phyloP scores from a whole-genome alignment of 2,797 vertebrate genomes.

The Melanogrammus aeglefinus region DNA sequence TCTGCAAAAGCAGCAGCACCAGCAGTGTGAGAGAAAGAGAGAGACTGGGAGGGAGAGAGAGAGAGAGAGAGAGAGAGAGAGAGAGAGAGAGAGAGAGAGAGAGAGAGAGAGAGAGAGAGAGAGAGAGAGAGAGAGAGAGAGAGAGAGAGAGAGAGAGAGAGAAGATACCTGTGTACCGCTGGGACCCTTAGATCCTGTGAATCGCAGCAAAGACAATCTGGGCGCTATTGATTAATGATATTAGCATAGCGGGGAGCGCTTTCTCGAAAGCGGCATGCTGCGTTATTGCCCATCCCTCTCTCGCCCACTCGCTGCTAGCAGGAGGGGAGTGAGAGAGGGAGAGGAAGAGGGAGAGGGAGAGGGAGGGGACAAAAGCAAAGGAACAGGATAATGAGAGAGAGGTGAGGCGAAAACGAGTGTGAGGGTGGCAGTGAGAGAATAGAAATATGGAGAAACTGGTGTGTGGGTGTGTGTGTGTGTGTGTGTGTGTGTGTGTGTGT shows the following conservation, averaged over 20 bases:
- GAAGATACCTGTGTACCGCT: slow-evolving; percentile 83
- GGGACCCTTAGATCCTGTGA: slow-evolving; percentile 90
- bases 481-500: background rate
- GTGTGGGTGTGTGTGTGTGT: slow-evolving; percentile 31
- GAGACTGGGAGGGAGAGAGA: slow-evolving; percentile 58
- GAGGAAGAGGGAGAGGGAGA: slow-evolving; percentile 6
- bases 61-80: slow-evolving; percentile 58
- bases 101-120: slow-evolving; percentile 29
- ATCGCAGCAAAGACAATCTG: slow-evolving; percentile 86
- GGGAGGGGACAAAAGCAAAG: slow-evolving; percentile 43
- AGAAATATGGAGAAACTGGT: slow-evolving; percentile 56
- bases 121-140: slow-evolving; percentile 64
- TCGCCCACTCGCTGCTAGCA: slow-evolving; percentile 62
- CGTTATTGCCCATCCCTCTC: slow-evolving; percentile 78
- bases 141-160: slow-evolving; percentile 27
- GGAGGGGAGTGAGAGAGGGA: slow-evolving; percentile 19
- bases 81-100: slow-evolving; percentile 21
- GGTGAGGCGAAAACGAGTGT: slow-evolving; percentile 34
- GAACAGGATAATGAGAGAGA: slow-evolving; percentile 62
- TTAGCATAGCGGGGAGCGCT: slow-evolving; percentile 95
- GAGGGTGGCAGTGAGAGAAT: slow-evolving; percentile 39
- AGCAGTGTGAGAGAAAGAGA: slow-evolving; percentile 52
- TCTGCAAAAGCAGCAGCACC: background rate
- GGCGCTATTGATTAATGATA: slow-evolving; percentile 99
- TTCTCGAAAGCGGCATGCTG: slow-evolving; percentile 77